phyloP scores from a whole-genome alignment of 2,888 invertebrate species.

The Sympetrum striolatum region DNA sequence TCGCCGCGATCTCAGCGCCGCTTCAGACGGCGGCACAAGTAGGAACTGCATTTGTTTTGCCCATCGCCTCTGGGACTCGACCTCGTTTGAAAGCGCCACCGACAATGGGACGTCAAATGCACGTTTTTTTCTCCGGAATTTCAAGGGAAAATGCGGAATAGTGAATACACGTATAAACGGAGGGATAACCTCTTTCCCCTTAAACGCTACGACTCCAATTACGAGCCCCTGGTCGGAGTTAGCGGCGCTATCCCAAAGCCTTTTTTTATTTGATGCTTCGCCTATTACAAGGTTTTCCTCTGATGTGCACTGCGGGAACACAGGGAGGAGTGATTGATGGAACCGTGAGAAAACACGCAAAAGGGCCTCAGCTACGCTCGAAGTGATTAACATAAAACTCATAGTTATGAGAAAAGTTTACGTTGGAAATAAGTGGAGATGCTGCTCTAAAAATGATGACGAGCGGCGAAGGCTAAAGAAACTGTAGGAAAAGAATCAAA shows the following conservation, averaged over 20 bases:
- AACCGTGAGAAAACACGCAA: no score
- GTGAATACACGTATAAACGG: neutral
- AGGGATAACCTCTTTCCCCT: neutral
- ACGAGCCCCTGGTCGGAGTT: neutral
- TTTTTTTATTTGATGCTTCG: neutral
- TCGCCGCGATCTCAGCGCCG: neutral
- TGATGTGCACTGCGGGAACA: no score
- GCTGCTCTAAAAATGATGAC: no score
- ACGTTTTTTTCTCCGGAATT: neutral
- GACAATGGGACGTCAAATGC: neutral
- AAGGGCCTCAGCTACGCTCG: no score
- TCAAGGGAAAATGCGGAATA: neutral
- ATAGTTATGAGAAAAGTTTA: no score
- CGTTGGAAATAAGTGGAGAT: no score
- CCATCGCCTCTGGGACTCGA: neutral
- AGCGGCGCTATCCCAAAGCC: neutral
- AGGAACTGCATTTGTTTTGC: neutral
- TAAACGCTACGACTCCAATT: neutral
- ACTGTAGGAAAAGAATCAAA: no score
- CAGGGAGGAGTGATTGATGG: no score
- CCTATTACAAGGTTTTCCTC: no score
- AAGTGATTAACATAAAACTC: no score
- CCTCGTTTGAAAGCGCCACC: neutral
- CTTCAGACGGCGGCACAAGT: neutral
- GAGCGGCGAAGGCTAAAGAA: no score